Base-by-base conservation (phyloP, 2,797 vertebrate genomes). In the Oryzias sinensis region DNA sequence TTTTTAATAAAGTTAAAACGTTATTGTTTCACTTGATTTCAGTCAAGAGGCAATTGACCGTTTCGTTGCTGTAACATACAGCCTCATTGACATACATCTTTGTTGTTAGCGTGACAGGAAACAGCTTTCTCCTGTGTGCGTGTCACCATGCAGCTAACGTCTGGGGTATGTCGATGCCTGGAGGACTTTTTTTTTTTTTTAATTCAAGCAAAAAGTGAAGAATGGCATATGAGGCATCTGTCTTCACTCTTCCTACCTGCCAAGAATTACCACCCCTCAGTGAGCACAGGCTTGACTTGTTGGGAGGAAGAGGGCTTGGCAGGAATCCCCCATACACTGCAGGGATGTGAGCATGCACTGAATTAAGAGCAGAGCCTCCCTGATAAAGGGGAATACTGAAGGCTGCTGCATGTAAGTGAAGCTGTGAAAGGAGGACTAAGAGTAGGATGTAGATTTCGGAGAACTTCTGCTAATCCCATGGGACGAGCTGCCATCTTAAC, bases 291-390 rank as follows among this genome's bases (percentile, higher is more conserved):
- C 53, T 62, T 49, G 24, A 22, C 63, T 73, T 63, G 58, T 53
- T 77, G 70, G 65, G 62, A 84, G 74, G 61, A 56, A 45, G 51
- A 37, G 27, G 33, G 46, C 20, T 29, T 54, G 72, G 27, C 61
- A 70, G 59, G 62, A 78, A 70, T 57, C 74, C 59, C 70, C 70
- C 18, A 16, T 33, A 43, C 50, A 62, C 69, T 56, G 40, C 44
- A 70, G 53, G 58, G 59, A 73, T 49, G 62, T 57, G 37, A 54
- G 56, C 53, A 64, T 53, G 65, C 63, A 5, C 62, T 22, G 64
- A 75, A 79, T 72, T 49, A 53, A 59, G 56, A 72, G 40, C 9
- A 45, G 44, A 16, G 37, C 1, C 9, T 53, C 57, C 3, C 24
- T 5, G 46, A 65, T 41, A 55, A 53, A 68, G 48, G 4, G 43